A percentile compares a stretch with the other conserved stretches of the same genome.
Evolutionary conservation across 2,113 vertebrate species (phyloP).

Genomic region (Pantherophis guttatus): DNA sequence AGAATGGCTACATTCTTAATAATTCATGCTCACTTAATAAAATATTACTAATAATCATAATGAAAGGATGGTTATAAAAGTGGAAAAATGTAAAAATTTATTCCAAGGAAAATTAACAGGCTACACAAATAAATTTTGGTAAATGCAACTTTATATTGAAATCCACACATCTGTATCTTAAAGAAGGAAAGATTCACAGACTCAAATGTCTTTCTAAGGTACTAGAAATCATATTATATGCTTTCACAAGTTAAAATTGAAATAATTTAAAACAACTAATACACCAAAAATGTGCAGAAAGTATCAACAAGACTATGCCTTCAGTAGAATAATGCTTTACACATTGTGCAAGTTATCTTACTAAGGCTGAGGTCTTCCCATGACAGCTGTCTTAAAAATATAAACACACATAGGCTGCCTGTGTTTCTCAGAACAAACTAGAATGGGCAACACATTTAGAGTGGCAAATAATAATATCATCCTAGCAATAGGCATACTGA

Average conservation of each 20-base stretch:
- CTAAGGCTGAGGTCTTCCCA: conserved; percentile 98
- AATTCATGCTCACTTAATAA: conserved; percentile 73
- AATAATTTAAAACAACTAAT: conserved; percentile 95
- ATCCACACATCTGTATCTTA: conserved; percentile 98
- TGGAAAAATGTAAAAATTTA: conserved; percentile 97
- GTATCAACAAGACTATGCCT: conserved; percentile 99
- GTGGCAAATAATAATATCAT: conserved; percentile 60
- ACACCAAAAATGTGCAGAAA: conserved; percentile 96
- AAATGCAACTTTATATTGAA: conserved; percentile 99
- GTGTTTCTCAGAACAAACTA: conserved; percentile 74
- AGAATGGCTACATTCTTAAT: conserved; percentile 65
- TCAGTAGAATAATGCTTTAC: conserved; percentile 92
- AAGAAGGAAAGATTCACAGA: conserved; percentile 98
- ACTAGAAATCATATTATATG: conserved; percentile 98
- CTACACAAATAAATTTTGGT: conserved; percentile 99
- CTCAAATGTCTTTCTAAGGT: conserved; percentile 98
- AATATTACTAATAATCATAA: conserved; percentile 51
- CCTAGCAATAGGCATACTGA: conserved; percentile 71
- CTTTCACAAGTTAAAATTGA: conserved; percentile 95
- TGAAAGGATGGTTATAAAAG: conserved; percentile 74
- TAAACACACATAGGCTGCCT: conserved; percentile 80
- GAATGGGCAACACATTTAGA: conserved; percentile 71
- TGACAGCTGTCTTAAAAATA: conserved; percentile 88
- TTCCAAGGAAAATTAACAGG: conserved; percentile 97
- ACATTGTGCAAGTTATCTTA: conserved; percentile 98